Conservation (phyloP, 2,888 invertebrate species). For the Xestobium rufovillosum region DNA sequence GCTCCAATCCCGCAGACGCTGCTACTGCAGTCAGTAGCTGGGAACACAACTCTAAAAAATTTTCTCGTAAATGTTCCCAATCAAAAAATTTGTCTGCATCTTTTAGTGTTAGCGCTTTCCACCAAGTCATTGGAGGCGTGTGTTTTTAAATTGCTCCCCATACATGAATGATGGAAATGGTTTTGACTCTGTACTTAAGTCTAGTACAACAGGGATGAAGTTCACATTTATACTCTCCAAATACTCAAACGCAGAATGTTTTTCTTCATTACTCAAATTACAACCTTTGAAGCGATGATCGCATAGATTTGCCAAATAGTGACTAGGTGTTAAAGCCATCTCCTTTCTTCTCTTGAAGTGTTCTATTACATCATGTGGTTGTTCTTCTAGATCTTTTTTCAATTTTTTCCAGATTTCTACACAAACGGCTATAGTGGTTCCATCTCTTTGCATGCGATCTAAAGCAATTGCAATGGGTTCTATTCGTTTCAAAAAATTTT, state of each 20-base stretch:
- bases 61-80: no score
- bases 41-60: no score
- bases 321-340: slow-evolving; percentile 15
- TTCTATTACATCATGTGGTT: slow-evolving; percentile 16
- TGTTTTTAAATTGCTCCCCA: slow-evolving; percentile 12
- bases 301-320: slow-evolving; percentile 17
- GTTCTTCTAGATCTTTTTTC: slow-evolving; percentile 19
- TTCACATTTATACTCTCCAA: slow-evolving; percentile 10
- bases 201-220: slow-evolving; percentile 16
- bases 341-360: slow-evolving; percentile 11
- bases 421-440: slow-evolving; percentile 17
- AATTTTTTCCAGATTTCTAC: slow-evolving; percentile 22
- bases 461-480: slow-evolving; percentile 19
- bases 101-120: no score
- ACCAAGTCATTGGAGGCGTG: slow-evolving; percentile 12
- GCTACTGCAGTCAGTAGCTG: no score
- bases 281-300: slow-evolving; percentile 18
- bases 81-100: no score
- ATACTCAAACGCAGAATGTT: slow-evolving; percentile 13
- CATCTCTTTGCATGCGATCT: slow-evolving; percentile 15
- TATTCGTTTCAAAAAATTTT: slow-evolving; percentile 12
- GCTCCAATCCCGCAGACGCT: no score
- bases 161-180: slow-evolving; percentile 16
- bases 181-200: slow-evolving; percentile 5
- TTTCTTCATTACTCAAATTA: slow-evolving; percentile 12